These are phyloP conservation scores for Isaurus tuberculatus DNA, from an alignment of 92 coral and sea anemone genomes.

Conservation along the genomic window DNA sequence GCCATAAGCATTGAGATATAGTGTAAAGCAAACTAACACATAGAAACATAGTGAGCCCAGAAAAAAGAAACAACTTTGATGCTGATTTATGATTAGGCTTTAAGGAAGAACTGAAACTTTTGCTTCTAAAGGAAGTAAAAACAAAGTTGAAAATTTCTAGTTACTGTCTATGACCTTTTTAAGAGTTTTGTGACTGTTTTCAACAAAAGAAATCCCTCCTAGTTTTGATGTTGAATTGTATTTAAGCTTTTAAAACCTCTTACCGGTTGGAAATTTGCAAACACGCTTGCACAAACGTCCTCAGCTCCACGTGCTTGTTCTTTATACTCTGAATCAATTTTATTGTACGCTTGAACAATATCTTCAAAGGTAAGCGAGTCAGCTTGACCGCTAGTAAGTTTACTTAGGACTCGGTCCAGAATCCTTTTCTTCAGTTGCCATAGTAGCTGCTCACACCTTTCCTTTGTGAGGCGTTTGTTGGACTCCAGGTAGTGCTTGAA, in stretches of 20 bases:
- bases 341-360: constrained; percentile 58
- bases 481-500: constrained; percentile 16
- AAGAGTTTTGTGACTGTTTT: too few relatives aligned
- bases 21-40: too few relatives aligned
- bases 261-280: constrained; percentile 79
- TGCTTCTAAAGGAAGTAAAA: too few relatives aligned
- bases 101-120: too few relatives aligned
- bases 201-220: too few relatives aligned
- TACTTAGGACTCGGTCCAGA: constrained; percentile 70
- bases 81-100: too few relatives aligned
- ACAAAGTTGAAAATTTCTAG: too few relatives aligned
- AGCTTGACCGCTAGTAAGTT: constrained; percentile 64
- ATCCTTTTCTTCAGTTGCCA: constrained; percentile 51
- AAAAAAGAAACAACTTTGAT: too few relatives aligned
- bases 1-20: too few relatives aligned
- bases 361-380: constrained; percentile 56
- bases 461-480: constrained; percentile 57
- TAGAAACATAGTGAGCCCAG: too few relatives aligned
- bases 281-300: too few relatives aligned
- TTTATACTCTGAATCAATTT: constrained; percentile 54
- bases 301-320: constrained; percentile 66
- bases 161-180: too few relatives aligned
- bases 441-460: constrained; percentile 59
- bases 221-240: background rate
- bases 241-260: background rate